phyloP scores from a whole-genome alignment of 35 echinoderm and acorn worm species.

The Apostichopus parvimensis region DNA sequence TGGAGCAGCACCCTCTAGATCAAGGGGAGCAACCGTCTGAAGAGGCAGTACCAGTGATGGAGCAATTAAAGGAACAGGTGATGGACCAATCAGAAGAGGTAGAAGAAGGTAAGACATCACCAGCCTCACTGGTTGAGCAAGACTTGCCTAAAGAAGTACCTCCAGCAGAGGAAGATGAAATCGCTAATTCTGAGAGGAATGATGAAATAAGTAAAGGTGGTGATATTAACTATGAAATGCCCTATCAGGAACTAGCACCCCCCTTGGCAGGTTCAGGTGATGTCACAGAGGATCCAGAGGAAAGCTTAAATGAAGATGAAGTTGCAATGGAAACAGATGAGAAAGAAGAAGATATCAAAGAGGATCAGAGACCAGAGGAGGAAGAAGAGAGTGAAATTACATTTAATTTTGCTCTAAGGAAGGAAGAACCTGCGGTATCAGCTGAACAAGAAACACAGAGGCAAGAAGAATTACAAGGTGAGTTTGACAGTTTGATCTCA shows the following conservation, averaged over 20 bases:
- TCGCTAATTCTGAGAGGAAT: too few relatives aligned
- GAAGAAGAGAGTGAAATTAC: slow-evolving; percentile 5
- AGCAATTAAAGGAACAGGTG: not conserved
- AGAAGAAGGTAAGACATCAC: too few relatives aligned
- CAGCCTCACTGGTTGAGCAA: not conserved
- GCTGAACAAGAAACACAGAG: not conserved
- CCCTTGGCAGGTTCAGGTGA: not conserved
- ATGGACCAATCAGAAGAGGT: not conserved
- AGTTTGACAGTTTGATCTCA: not conserved
- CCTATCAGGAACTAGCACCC: not conserved
- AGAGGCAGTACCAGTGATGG: not conserved
- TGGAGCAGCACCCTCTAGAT: not conserved
- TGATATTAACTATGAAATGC: not conserved
- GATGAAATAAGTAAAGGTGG: too few relatives aligned
- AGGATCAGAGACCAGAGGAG: not conserved
- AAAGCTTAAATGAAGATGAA: not conserved
- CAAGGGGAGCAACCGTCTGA: not conserved
- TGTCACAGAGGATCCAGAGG: too few relatives aligned
- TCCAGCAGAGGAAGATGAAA: not conserved
- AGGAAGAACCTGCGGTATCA: not conserved
- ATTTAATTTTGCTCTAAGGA: slow-evolving; percentile 23
- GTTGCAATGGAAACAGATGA: not conserved
- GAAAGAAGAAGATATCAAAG: not conserved
- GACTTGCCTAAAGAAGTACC: not conserved
- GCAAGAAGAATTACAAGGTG: not conserved